Evolutionary conservation across 2,888 invertebrate species (phyloP).

Genomic region (Hybos culiciformis): DNA sequence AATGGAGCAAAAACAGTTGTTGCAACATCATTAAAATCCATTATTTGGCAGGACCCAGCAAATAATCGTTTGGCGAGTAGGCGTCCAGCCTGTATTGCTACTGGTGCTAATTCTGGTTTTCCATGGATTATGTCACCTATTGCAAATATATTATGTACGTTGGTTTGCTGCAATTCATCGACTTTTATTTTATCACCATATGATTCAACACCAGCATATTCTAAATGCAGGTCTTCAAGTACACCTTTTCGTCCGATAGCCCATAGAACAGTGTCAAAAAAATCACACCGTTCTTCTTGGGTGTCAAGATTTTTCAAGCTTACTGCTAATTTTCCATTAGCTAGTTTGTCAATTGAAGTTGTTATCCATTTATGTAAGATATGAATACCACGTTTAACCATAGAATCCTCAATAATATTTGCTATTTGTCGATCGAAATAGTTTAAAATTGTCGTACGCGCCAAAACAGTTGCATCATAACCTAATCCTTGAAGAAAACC

Average conservation of each 20-base stretch:
- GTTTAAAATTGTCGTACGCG: slow-evolving; percentile 72
- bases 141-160: slow-evolving; percentile 76
- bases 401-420: slow-evolving; percentile 58
- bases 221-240: slow-evolving; percentile 55
- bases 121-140: slow-evolving; percentile 86
- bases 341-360: slow-evolving; percentile 53
- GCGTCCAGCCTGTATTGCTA: slow-evolving; percentile 86
- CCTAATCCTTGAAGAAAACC: slow-evolving; percentile 84
- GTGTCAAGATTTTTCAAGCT: slow-evolving; percentile 43
- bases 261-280: slow-evolving; percentile 73
- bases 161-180: slow-evolving; percentile 64
- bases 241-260: slow-evolving; percentile 73
- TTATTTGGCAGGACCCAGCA: slow-evolving; percentile 42
- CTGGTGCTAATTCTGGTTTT: slow-evolving; percentile 86
- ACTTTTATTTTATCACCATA: slow-evolving; percentile 61
- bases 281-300: slow-evolving; percentile 41
- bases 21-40: slow-evolving; percentile 79
- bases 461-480: slow-evolving; percentile 73
- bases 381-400: slow-evolving; percentile 64
- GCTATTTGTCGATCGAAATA: slow-evolving; percentile 95
- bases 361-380: slow-evolving; percentile 63
- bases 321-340: slow-evolving; percentile 52
- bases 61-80: slow-evolving; percentile 66
- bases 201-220: slow-evolving; percentile 56
- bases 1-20: slow-evolving; percentile 93